phyloP scores from a whole-genome alignment of 2,113 vertebrate genomes.

The Dicerorhinus sumatrensis region DNA sequence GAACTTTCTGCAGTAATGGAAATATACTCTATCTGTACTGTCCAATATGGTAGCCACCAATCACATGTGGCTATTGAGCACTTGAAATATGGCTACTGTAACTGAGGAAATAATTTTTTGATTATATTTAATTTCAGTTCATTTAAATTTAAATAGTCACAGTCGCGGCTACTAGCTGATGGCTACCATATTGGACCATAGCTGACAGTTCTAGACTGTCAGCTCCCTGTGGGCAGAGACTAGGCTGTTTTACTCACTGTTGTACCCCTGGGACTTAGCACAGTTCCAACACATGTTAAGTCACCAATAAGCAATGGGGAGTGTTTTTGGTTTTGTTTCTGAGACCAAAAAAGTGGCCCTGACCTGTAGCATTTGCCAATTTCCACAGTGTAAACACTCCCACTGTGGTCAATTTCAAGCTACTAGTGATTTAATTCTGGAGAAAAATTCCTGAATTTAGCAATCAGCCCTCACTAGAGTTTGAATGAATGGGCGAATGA shows the following conservation, averaged over 20 bases:
- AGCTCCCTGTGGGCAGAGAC: not conserved
- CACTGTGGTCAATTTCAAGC: not conserved
- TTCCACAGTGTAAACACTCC: not conserved
- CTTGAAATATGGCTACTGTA: not conserved
- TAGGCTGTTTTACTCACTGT: not conserved
- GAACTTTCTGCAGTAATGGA: not conserved
- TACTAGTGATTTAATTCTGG: not conserved
- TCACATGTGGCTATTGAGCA: not conserved
- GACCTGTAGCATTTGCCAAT: not conserved
- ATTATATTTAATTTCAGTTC: not conserved
- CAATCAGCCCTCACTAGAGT: not conserved
- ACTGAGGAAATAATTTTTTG: not conserved
- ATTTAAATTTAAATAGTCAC: not conserved
- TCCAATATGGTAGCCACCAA: not conserved
- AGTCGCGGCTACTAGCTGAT: not conserved
- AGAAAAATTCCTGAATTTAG: not conserved
- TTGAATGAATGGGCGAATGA: not conserved
- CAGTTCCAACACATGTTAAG: not conserved
- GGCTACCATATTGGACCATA: not conserved
- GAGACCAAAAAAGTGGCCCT: not conserved
- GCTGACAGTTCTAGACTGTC: not conserved
- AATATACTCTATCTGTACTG: not conserved
- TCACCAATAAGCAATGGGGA: not conserved
- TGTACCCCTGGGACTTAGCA: not conserved
- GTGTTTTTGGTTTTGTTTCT: not conserved